A percentile compares a stretch with the other conserved stretches of the same genome.
Evolutionary conservation across 2,797 vertebrate species (phyloP).

Genomic region (Pseudochirops cupreus): DNA sequence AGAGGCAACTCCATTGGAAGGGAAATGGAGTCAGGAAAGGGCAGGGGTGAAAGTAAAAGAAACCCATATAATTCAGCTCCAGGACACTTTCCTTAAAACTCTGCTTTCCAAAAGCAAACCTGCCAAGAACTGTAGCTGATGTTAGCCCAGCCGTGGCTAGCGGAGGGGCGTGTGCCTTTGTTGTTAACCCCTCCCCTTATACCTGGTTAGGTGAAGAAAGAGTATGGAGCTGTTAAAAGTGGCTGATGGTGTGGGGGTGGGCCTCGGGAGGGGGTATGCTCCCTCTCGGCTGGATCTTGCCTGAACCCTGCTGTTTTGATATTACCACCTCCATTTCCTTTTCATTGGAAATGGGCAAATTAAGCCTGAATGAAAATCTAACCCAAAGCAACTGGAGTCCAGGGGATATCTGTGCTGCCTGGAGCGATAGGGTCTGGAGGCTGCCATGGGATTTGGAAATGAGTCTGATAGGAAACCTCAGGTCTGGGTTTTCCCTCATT

Average conservation of each 20-base stretch:
- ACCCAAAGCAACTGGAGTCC: conserved; percentile 62
- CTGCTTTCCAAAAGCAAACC: neutral
- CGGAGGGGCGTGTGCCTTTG: neutral
- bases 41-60: neutral
- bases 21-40: conserved; percentile 18
- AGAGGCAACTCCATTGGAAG: conserved; percentile 2
- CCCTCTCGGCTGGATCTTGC: conserved; percentile 37
- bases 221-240: conserved; percentile 48
- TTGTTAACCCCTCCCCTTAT: neutral
- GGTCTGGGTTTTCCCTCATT: conserved; percentile 17
- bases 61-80: neutral
- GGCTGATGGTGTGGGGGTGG: neutral
- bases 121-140: neutral
- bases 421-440: conserved; percentile 54
- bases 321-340: conserved; percentile 63
- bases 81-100: neutral
- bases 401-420: conserved; percentile 43
- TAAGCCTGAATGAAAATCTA: conserved; percentile 58
- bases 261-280: neutral
- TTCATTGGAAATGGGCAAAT: conserved; percentile 48
- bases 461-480: conserved; percentile 56
- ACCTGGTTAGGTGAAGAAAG: conserved; percentile 37
- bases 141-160: neutral
- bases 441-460: conserved; percentile 56
- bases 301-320: conserved; percentile 51